Conservation (phyloP, 2,113 vertebrate species). For the Typhlomys cinereus region DNA sequence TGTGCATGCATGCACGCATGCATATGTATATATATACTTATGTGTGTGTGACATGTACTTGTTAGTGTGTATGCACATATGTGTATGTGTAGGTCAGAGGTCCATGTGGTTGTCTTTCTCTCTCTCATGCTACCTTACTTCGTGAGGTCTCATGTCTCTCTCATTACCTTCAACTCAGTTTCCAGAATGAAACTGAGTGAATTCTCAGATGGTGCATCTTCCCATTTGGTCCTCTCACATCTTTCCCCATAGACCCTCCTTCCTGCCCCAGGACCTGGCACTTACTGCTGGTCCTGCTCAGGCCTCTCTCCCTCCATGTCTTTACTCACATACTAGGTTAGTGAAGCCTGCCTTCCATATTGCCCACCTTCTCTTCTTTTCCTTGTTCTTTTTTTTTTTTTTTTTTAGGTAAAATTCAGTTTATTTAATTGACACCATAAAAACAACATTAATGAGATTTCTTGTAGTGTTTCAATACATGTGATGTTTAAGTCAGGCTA, state of each 20-base stretch:
- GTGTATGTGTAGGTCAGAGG: background rate
- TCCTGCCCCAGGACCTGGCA: background rate
- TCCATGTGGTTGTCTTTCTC: background rate
- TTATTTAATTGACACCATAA: background rate
- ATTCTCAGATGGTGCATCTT: no score
- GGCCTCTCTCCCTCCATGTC: background rate
- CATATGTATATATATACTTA: background rate
- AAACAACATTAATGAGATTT: background rate
- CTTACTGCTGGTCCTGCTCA: background rate
- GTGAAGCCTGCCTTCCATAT: background rate
- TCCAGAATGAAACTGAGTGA: no score
- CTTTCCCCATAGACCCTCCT: no score
- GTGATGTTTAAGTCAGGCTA: background rate
- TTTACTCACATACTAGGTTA: background rate
- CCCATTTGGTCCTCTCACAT: no score
- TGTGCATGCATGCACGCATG: no score
- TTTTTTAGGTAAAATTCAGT: background rate
- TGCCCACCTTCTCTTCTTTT: background rate
- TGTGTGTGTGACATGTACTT: background rate
- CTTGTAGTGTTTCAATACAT: background rate
- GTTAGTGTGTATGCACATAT: background rate
- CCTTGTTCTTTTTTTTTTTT: no score
- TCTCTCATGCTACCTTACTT: no score
- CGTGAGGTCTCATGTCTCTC: no score
- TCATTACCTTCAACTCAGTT: no score